These are phyloP conservation scores for Rhynchotus rufescens DNA, from an alignment of 2,797 vertebrate genomes.

Conservation along the genomic window DNA sequence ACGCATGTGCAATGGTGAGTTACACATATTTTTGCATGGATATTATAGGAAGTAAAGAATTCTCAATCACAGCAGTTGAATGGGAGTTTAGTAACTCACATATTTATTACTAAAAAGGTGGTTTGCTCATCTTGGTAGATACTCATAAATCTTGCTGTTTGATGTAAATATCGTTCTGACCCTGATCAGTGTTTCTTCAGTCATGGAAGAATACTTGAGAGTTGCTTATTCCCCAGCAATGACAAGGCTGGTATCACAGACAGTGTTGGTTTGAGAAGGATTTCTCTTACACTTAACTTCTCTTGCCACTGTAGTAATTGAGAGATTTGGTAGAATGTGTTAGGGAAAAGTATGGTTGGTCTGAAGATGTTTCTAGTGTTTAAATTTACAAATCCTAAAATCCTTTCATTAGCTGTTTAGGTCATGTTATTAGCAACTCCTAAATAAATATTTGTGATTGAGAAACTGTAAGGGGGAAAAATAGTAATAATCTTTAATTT, in stretches of 20 bases:
- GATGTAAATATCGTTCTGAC: background rate
- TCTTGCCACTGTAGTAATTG: background rate
- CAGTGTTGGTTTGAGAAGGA: background rate
- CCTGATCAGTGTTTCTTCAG: background rate
- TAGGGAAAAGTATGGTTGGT: background rate
- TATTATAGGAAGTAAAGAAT: background rate
- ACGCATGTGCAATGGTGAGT: constrained; percentile 98
- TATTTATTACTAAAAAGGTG: background rate
- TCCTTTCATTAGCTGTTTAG: background rate
- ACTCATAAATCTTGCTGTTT: background rate
- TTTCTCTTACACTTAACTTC: background rate
- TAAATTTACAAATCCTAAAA: background rate
- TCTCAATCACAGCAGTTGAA: background rate
- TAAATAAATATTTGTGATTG: background rate
- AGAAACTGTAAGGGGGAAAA: background rate
- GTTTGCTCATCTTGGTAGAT: background rate
- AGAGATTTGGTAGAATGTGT: background rate
- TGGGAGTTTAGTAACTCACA: background rate
- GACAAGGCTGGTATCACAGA: background rate
- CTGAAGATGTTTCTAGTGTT: background rate
- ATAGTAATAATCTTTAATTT: background rate
- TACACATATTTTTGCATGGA: background rate
- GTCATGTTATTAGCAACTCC: background rate
- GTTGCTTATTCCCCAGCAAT: background rate
- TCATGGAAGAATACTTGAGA: background rate